Evolutionary conservation across 2,113 vertebrate genomes (phyloP).

Genomic region (Glaucomys volans): DNA sequence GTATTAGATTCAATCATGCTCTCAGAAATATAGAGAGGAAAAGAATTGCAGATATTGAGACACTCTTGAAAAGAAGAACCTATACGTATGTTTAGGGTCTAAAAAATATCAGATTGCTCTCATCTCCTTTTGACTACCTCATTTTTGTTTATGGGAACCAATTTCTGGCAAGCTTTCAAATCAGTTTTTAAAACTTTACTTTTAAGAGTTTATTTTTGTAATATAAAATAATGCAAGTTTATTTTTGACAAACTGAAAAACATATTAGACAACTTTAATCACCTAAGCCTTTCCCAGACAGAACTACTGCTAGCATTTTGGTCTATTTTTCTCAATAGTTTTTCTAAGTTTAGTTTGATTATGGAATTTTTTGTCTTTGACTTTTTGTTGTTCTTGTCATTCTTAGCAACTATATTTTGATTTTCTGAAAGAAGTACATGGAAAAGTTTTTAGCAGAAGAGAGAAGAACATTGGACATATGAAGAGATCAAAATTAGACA

Average conservation of each 20-base stretch:
- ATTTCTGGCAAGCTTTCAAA: background rate
- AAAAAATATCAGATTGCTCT: background rate
- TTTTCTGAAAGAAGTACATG: background rate
- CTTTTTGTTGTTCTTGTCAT: background rate
- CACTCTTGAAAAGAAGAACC: slow-evolving; percentile 39
- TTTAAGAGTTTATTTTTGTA: slow-evolving; percentile 24
- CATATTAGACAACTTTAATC: too few relatives aligned
- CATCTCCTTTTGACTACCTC: background rate
- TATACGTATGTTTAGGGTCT: background rate
- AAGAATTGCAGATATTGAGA: background rate
- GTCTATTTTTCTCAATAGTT: background rate
- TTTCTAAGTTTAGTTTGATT: background rate
- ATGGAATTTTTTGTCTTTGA: background rate
- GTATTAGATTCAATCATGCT: background rate
- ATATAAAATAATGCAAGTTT: slow-evolving; percentile 8
- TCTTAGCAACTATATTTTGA: background rate
- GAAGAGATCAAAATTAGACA: background rate
- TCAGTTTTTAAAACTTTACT: slow-evolving; percentile 17
- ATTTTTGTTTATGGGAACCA: background rate
- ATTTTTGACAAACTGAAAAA: slow-evolving; percentile 44
- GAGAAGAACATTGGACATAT: background rate
- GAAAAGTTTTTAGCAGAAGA: background rate
- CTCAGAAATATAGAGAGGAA: background rate
- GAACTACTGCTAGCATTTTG: background rate
- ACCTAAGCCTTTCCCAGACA: background rate